Evolutionary conservation across 2,797 vertebrate genomes (phyloP).

Genomic region (Buphagus erythrorhynchus): DNA sequence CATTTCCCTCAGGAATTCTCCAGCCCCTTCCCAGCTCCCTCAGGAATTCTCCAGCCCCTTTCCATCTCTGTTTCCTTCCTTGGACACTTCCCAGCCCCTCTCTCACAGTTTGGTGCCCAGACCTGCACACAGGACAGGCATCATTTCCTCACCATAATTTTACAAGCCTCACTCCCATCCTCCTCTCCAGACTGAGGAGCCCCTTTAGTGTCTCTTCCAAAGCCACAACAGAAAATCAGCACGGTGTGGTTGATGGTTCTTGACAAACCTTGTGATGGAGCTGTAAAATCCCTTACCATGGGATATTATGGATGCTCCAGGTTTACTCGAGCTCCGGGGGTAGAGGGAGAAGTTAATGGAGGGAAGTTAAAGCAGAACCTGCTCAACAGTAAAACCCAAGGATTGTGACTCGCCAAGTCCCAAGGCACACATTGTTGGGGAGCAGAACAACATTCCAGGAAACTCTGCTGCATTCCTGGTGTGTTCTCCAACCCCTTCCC

Average conservation of each 20-base stretch:
- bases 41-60: background rate
- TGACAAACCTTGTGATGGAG: constrained; percentile 23
- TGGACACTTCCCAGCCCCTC: background rate
- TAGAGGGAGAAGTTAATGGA: constrained; percentile 12
- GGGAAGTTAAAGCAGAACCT: constrained; percentile 44
- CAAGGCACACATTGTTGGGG: background rate
- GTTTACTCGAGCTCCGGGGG: background rate
- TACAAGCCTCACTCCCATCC: background rate
- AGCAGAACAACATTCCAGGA: background rate
- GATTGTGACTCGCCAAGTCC: background rate
- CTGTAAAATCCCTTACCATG: constrained; percentile 29
- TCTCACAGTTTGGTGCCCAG: rapidly evolving
- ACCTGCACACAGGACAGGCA: background rate
- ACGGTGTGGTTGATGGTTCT: constrained; percentile 8
- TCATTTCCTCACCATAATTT: background rate
- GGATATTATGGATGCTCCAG: background rate
- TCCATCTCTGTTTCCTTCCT: background rate
- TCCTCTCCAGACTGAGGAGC: background rate
- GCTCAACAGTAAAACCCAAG: constrained; percentile 12
- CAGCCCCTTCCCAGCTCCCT: background rate
- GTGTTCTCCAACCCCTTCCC: background rate
- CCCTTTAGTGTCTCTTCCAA: background rate
- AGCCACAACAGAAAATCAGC: background rate
- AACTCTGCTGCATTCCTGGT: background rate
- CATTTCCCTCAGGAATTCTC: too few relatives aligned